phyloP scores from a whole-genome alignment of 2,113 vertebrate species.

The Sceloporus tristichus region DNA sequence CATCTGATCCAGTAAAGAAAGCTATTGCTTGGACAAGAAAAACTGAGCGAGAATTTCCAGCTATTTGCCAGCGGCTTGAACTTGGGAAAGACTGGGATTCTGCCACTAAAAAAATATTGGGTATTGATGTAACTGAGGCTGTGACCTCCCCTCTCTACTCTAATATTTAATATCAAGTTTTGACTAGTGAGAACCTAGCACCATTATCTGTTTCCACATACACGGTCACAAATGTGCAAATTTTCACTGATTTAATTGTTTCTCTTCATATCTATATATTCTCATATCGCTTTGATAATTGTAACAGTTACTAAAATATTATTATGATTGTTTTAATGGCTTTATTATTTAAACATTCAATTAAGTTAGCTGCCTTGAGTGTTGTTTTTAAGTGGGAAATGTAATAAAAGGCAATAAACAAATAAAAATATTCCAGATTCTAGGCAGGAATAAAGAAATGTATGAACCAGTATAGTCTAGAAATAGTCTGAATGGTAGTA shows the following conservation, averaged over 20 bases:
- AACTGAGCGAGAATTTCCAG: conserved; percentile 83
- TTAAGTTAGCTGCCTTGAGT: not conserved
- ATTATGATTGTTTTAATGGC: not conserved
- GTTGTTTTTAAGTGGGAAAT: not conserved
- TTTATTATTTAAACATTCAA: not conserved
- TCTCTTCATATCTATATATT: conserved; percentile 4
- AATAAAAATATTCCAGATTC: conserved; percentile 12
- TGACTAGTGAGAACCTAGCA: not conserved
- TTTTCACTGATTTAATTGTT: not conserved
- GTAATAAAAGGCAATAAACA: not conserved
- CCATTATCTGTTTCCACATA: conserved; percentile 14
- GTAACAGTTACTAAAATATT: too few species aligned
- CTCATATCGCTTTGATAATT: conserved; percentile 13
- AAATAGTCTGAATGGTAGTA: not conserved
- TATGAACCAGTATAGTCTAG: not conserved
- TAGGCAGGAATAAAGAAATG: conserved; percentile 13
- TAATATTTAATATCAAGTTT: conserved; percentile 27
- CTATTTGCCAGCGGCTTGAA: conserved; percentile 83
- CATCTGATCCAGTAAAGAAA: conserved; percentile 70
- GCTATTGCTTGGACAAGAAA: conserved; percentile 80
- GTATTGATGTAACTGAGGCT: conserved; percentile 60
- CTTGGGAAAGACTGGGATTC: conserved; percentile 85
- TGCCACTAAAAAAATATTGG: conserved; percentile 81
- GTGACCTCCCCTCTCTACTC: conserved; percentile 17
- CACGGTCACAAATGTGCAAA: not conserved